Base-by-base conservation (phyloP, 2,888 invertebrate genomes). In the Cephus nigrinus region DNA sequence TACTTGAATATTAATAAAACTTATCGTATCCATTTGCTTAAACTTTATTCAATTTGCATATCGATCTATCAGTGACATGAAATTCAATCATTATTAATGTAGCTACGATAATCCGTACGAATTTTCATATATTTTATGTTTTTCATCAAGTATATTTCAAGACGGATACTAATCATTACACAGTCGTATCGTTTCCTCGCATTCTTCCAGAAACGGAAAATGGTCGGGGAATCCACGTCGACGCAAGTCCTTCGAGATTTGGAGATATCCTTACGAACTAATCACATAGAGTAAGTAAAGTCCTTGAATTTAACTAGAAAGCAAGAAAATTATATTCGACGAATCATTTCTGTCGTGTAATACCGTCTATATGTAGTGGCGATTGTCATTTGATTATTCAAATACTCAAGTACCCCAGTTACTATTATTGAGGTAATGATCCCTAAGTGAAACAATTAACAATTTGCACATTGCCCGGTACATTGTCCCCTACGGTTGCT, bases 171-270 rank as follows among this genome's bases (percentile, higher is more conserved):
- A 87, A 88, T 85, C 82, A 85, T 87, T 88, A 88, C 86, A 90
- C 88, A 91, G 90, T 87, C 90, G 88, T 91, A 91, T 91, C 89
- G 89, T 90, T 90, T 92, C 91, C 91, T 92, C 91, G 91, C 92
- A 89, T 92, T 93, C 92, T 95, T 95, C 81, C 95, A 98, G 98
- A 98, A 98, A 95, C 94, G 98, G 91, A 98, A 98, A 94, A 97
- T 98, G 95, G 96, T 98, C 81, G 97, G 98, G 80, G 98, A 98
- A 92, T 97, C 98, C 75, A 99, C 99, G 81, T 99, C 99, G 78
- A 99, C 99, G 73, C 98, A 99, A 94, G 98, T 99, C 86, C 94
- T 99, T 82, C 95, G 99, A 89, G 99, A 99, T 94, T 94, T 99
- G 92, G 99, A 99, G 94, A 99, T 99, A 91, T 99, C 99, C 73